Evolutionary conservation across 2,113 vertebrate species (phyloP), one percentile per base, ranked within the genome.

Genomic region (Phylloscopus trochilus): DNA sequence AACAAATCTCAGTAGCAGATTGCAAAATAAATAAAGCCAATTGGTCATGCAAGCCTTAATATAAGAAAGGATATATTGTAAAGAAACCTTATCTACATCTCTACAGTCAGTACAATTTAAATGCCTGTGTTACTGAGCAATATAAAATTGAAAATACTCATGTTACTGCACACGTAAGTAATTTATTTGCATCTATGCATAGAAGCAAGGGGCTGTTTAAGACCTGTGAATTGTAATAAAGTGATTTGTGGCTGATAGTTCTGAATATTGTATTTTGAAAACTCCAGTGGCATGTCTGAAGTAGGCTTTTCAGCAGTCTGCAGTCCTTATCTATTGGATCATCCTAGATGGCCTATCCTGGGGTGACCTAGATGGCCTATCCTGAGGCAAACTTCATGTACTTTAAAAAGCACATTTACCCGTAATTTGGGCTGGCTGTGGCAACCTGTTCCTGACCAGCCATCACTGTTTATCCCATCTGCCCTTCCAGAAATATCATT

Each of bases 1-100:
- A 81, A 88, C 68, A 95, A 90, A 96, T 75, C 62, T 95, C 89
- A 88, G 96, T 97, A 97, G 91, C 87, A 96, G 84, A 87, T 85
- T 83, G 87, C 70, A 90, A 95, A 95, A 83, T 70, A 97, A 96
- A 76, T 86, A 91, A 76, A 68, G 67, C 59, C 85, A 91, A 89
- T 95, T 94, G 84, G 89, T 91, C 55, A 93, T 69, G 92, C 92
- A 88, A 89, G 43, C 63, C 79, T 90, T 91, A 82, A 68, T 64
- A 20, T 63, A 88, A 80, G 90, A 96, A 97, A 93, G 82, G 17
- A 44, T 79, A 77, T 44, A 27, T 60, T 81, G 53, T 89, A 95
- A 95, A 88, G 52, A 97, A 96, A 92, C 88, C 68, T 86, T 92
- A 87, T 73, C 85, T 87, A 28, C 73, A 97, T 58, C 80, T 95